Conservation (phyloP, 2,113 vertebrate species). For the Carlito syrichta region DNA sequence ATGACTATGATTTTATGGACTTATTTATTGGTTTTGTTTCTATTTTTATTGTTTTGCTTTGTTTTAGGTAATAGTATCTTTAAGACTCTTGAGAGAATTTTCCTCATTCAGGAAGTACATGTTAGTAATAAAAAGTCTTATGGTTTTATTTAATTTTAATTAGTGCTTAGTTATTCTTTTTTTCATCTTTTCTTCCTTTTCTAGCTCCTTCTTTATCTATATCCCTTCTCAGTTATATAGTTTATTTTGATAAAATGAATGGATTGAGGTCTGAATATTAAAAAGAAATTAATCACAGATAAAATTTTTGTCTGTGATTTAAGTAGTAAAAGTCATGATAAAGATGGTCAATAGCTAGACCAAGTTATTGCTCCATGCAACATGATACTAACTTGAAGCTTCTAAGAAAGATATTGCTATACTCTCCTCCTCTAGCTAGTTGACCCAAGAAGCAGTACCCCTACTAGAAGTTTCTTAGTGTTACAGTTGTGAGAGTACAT, state of each 20-base stretch:
- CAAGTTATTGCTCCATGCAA: too few relatives aligned
- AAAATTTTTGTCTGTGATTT: not conserved
- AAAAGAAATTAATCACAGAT: not conserved
- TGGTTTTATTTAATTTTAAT: not conserved
- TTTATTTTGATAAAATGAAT: not conserved
- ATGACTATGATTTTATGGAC: not conserved
- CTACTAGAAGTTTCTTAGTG: not conserved
- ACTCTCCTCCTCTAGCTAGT: rapidly evolving
- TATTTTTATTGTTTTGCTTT: not conserved
- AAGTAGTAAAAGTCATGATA: not conserved
- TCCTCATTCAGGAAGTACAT: not conserved
- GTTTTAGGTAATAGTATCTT: rapidly evolving
- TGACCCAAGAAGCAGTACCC: not conserved
- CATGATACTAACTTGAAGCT: not conserved
- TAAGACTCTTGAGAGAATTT: not conserved
- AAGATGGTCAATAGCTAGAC: too few relatives aligned
- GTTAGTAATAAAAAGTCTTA: not conserved
- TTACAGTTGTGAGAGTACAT: not conserved
- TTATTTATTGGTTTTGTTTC: not conserved
- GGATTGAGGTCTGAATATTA: not conserved
- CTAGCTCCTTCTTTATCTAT: not conserved
- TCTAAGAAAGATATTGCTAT: not conserved
- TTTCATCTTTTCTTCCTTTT: not conserved
- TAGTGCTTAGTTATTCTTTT: not conserved
- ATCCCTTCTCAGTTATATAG: not conserved